phyloP scores from a whole-genome alignment of 1,140 invertebrate genomes.

The Philaenus spumarius region DNA sequence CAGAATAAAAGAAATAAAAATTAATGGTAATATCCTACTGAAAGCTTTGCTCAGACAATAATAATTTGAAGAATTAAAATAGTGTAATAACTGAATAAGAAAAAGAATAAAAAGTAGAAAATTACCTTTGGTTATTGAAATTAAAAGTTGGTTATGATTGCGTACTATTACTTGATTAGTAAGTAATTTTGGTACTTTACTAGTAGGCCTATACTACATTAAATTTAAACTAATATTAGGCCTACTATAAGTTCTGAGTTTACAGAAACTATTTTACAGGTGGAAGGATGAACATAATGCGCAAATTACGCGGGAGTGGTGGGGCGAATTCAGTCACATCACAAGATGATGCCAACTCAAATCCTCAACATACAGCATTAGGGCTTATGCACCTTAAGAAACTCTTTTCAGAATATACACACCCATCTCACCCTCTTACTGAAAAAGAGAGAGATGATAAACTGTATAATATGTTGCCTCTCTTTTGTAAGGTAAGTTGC shows the following conservation, averaged over 20 bases:
- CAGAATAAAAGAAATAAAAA: no score
- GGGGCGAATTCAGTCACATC: slow-evolving; percentile 40
- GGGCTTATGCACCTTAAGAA: slow-evolving; percentile 95
- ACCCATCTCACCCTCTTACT: slow-evolving; percentile 70
- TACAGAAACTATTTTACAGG: not conserved
- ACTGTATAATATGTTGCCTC: slow-evolving; percentile 94
- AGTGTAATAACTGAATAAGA: no score
- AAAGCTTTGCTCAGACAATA: not conserved
- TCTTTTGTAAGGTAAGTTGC: slow-evolving; percentile 92
- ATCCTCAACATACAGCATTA: slow-evolving; percentile 71
- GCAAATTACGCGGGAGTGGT: slow-evolving; percentile 63
- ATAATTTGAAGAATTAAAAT: no score
- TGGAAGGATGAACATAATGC: slow-evolving; percentile 72
- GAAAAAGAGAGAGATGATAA: slow-evolving; percentile 87
- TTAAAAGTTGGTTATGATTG: not conserved
- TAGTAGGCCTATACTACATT: not conserved
- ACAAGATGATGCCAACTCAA: slow-evolving; percentile 44
- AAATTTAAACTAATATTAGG: not conserved
- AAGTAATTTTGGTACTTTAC: not conserved
- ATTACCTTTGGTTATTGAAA: not conserved
- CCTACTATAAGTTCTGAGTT: not conserved
- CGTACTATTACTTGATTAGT: not conserved
- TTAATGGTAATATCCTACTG: not conserved
- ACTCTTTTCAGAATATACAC: slow-evolving; percentile 88
- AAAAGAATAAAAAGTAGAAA: not conserved